Base-by-base conservation (phyloP, 2,888 invertebrate species). In the Lasioglossum calceatum region DNA sequence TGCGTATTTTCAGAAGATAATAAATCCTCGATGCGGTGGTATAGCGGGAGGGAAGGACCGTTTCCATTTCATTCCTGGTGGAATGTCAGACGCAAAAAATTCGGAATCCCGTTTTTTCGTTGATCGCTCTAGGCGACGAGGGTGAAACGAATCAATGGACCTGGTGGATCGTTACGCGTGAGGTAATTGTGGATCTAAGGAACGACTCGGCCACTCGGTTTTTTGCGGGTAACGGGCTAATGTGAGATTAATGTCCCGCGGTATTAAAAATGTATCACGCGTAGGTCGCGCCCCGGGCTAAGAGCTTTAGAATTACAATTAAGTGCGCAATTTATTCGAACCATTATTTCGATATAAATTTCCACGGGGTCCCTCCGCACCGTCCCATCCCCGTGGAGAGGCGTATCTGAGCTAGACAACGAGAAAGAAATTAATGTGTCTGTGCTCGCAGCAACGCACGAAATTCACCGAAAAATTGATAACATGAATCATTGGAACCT, bases 261-360 rank as follows among this genome's bases (percentile, higher is more conserved):
- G 88, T 90, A 93, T 93, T 93, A 93, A 93, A 93, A 93, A 92
- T 93, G 89, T 93, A 93, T 93, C 91, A 92, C 89, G 90, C 81
- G 82, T 81, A 84, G 88, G 82, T 87, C 88, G 88, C 73, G 87
- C 80, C 82, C 64, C 81, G 47, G 81, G 81, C 86, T 77, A 82
- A 81, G 87, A 81, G 88, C 92, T 92, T 89, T 88, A 87, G 89
- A 91, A 92, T 92, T 85, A 92, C 92, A 92, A 92, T 92, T 92
- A 92, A 92, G 88, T 88, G 89, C 50, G 88, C 86, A 91, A 92
- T 91, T 92, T 92, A 92, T 92, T 92, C 89, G 87, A 75, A 82
- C 86, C 84, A 87, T 86, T 92, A 89, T 89, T 92, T 89, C 88
- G 82, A 85, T 85, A 87, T 87, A 86, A 90, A 88, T 92, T 87